Percentiles rank a stretch among this genome's conserved stretches.
phyloP scores from a whole-genome alignment of 2,797 vertebrate species.

The Tragelaphus oryx region DNA sequence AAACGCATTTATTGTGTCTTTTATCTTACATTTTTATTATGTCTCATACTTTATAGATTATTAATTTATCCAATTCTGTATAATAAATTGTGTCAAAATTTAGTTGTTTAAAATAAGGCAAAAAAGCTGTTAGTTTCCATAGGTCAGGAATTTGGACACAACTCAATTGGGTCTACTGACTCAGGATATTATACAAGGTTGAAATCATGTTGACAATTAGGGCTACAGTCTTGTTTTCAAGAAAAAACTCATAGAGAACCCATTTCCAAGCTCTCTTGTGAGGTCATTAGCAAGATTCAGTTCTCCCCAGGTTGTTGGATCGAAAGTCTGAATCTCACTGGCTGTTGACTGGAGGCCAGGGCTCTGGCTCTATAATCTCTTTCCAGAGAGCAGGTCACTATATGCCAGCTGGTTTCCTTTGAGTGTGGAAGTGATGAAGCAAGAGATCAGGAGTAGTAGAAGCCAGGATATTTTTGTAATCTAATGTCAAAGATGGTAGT shows the following conservation, averaged over 20 bases:
- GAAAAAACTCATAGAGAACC: neutral
- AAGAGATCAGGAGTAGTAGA: neutral
- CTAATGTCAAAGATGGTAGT: neutral
- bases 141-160: neutral
- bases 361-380: neutral
- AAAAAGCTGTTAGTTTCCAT: neutral
- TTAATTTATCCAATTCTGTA: neutral
- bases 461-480: neutral
- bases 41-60: neutral
- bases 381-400: neutral
- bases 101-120: neutral
- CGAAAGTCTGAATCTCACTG: neutral
- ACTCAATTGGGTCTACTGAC: neutral
- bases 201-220: neutral
- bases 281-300: neutral
- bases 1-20: neutral
- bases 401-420: neutral
- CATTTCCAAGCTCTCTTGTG: neutral
- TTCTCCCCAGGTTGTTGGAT: neutral
- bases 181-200: neutral
- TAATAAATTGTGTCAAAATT: neutral
- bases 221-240: neutral
- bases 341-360: neutral
- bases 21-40: neutral
- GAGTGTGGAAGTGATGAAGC: neutral